Base-by-base conservation (phyloP, 2,888 invertebrate species). In the Marronus borbonicus region DNA sequence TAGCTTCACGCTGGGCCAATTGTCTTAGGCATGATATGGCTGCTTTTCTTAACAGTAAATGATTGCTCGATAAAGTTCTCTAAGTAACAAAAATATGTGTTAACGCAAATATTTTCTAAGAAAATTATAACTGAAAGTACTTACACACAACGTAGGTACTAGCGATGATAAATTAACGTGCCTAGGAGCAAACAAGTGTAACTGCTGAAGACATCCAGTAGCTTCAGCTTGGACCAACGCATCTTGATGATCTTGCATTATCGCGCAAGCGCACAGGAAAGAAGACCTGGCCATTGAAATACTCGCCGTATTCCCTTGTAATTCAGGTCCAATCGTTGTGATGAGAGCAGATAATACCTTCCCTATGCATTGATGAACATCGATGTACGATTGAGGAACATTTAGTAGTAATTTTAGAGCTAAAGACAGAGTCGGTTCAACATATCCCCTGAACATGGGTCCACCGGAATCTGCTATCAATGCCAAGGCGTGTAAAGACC, bases 401-500 rank as follows among this genome's bases (percentile, higher is more conserved):
- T 94, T 94, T 80, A 98, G 91, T 75, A 98, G 90, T 76, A 98
- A 91, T 86, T 97, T 97, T 79, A 99, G 89, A n/a, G 96, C 95
- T 72, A 98, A 90, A 10, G 96, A 95, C 76, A 99, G 90, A 0
- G 97, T 95, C 0, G 98, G 97, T 86, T 99, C 99, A 20, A 99
- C 98, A 89, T 98, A 99, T 36, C 97, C 94, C 28, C 98, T 93
- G 90, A 99, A 99, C 98, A 99, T 98, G 0, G 99, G 99, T 0
- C 99, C 99, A 0, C 99, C 98, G 0, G 98, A 98, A 89, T 99
- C 98, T 2, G 98, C 98, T 79, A 99, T 96, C 81, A 99, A 91
- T 0, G 98, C 96, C 31, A 99, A 89, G 0, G 99, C 98, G 89
- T 99, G 98, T 14, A 99, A 90, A 0, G 99, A 95, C 99, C 99